Evolutionary conservation across 2,797 vertebrate genomes (phyloP).

Genomic region (Takifugu rubripes): DNA sequence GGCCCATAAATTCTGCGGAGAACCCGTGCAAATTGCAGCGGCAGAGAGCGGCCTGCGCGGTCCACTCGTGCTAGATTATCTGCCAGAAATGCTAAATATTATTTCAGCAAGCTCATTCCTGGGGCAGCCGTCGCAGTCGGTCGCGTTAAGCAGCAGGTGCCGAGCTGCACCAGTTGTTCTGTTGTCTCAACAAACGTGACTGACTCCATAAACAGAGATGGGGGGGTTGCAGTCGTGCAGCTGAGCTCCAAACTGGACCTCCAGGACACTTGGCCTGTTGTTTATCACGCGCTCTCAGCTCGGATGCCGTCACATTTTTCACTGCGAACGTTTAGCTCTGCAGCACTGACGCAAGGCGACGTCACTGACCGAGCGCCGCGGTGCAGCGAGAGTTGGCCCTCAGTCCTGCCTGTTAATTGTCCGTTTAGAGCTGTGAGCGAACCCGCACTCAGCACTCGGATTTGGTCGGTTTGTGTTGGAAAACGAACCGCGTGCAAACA

Average conservation of each 20-base stretch:
- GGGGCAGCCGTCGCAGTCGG: slow-evolving; percentile 16
- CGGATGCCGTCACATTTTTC: slow-evolving; percentile 20
- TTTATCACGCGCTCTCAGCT: slow-evolving; percentile 44
- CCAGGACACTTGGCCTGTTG: slow-evolving; percentile 21
- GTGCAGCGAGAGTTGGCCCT: too few relatives aligned
- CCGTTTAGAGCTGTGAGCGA: slow-evolving; percentile 7
- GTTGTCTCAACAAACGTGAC: slow-evolving; percentile 58
- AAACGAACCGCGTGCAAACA: slow-evolving; percentile 34
- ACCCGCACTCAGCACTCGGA: slow-evolving; percentile 20
- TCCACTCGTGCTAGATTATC: slow-evolving; percentile 43
- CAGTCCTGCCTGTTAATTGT: slow-evolving; percentile 20
- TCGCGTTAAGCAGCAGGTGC: slow-evolving; percentile 15
- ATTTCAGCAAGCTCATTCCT: slow-evolving; percentile 30
- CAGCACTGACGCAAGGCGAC: not conserved
- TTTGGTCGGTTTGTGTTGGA: slow-evolving; percentile 27
- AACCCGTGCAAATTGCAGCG: slow-evolving; percentile 21
- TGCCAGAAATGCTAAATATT: slow-evolving; percentile 66
- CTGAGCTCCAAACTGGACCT: slow-evolving; percentile 24
- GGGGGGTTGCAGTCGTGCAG: slow-evolving; percentile 8
- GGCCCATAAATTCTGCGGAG: slow-evolving; percentile 40
- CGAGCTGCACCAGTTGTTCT: slow-evolving; percentile 51
- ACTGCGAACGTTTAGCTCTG: slow-evolving; percentile 18
- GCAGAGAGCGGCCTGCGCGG: slow-evolving; percentile 43
- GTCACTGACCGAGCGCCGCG: too few relatives aligned
- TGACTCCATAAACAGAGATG: slow-evolving; percentile 51